Evolutionary conservation across 1,140 invertebrate species (phyloP).

Genomic region (Aradophagus sp.): DNA sequence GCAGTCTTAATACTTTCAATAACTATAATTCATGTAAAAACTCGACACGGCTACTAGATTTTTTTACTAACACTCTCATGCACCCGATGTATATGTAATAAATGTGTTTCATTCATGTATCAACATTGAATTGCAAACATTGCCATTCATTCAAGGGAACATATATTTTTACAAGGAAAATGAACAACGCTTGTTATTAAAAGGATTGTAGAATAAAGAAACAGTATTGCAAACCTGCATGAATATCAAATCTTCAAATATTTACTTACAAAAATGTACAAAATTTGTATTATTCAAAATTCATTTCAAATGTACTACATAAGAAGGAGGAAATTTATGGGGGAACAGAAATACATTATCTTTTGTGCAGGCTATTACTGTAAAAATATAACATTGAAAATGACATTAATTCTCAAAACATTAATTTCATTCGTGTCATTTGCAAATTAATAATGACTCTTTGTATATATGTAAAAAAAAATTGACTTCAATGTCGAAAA

Average conservation of each 20-base stretch:
- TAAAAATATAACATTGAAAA: constrained; percentile 3
- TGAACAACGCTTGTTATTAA: background rate
- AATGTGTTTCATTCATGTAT: constrained; percentile 15
- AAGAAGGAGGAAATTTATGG: constrained; percentile 1
- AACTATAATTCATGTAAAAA: constrained; percentile 26
- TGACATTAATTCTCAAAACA: no score
- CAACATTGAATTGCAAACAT: constrained; percentile 9
- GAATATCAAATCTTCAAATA: constrained; percentile 4
- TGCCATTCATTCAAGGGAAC: constrained; percentile 43
- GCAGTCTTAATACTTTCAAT: constrained; percentile 26
- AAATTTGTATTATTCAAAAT: constrained; percentile 18
- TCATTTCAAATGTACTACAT: constrained; percentile 11
- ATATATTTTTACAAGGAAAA: constrained; percentile 26
- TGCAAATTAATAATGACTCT: no score
- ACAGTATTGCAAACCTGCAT: background rate
- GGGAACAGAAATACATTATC: background rate
- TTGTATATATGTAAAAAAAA: no score
- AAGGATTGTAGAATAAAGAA: constrained; percentile 7
- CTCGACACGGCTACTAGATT: constrained; percentile 7
- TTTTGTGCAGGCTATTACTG: background rate
- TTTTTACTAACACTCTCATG: constrained; percentile 18
- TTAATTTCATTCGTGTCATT: no score
- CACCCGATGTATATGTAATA: constrained; percentile 10
- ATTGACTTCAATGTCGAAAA: no score
- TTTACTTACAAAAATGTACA: constrained; percentile 38